Evolutionary conservation across 2,888 invertebrate species (phyloP).

Genomic region (Lasioglossum pauxillum): DNA sequence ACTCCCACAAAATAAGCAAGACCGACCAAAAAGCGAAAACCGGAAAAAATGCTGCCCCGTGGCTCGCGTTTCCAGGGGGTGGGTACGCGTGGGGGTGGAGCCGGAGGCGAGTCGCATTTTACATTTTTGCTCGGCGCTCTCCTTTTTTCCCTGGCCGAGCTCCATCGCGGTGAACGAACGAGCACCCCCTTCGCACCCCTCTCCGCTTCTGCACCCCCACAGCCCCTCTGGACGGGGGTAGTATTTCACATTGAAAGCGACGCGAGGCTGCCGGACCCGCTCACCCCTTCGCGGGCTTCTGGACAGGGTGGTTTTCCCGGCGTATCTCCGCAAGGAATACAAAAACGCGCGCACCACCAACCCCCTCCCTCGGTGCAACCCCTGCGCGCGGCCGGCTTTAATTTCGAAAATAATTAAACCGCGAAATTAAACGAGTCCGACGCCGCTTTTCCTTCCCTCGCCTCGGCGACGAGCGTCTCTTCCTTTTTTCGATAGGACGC

Average conservation of each 20-base stretch:
- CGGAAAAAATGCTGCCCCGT: constrained; percentile 6
- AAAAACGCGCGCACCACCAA: constrained; percentile 64
- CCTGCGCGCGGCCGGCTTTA: constrained; percentile 69
- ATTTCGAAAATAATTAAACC: constrained; percentile 83
- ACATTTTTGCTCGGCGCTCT: constrained; percentile 76
- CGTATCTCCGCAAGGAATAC: constrained; percentile 79
- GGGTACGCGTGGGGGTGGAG: constrained; percentile 45
- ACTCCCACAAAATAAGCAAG: not conserved
- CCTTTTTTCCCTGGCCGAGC: constrained; percentile 60
- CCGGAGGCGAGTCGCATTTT: constrained; percentile 80
- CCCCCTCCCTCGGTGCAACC: constrained; percentile 22
- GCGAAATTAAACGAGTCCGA: constrained; percentile 78
- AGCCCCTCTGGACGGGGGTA: constrained; percentile 55
- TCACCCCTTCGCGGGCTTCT: constrained; percentile 56
- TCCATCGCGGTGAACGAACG: constrained; percentile 69
- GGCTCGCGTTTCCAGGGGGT: not conserved
- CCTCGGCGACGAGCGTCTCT: not conserved
- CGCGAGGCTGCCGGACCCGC: constrained; percentile 60
- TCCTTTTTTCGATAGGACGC: constrained; percentile 1
- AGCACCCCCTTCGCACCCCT: constrained; percentile 67
- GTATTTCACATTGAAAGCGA: constrained; percentile 79
- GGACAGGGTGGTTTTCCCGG: constrained; percentile 57
- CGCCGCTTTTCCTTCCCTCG: constrained; percentile 6
- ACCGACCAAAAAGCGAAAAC: not conserved
- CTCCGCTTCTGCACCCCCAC: constrained; percentile 27